A percentile compares a stretch with the other conserved stretches of the same genome.
Conservation (phyloP, 2,113 vertebrate genomes). For the Uropsilus gracilis region DNA sequence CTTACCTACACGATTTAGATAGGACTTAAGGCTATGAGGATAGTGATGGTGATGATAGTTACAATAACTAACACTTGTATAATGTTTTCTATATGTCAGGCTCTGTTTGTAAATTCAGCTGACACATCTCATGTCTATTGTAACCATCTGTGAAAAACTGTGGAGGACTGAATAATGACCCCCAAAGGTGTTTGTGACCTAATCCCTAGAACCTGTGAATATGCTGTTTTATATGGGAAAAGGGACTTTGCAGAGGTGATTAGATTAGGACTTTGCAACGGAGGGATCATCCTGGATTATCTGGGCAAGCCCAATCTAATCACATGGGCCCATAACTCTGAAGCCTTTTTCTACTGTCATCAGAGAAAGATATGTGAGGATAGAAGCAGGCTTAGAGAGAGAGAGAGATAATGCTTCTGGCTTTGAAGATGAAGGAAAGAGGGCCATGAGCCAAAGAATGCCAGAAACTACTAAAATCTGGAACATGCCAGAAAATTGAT, state of each 20-base stretch:
- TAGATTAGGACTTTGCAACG: not conserved
- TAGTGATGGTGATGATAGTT: not conserved
- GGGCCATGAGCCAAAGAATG: not conserved
- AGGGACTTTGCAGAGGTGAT: not conserved
- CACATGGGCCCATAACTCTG: not conserved
- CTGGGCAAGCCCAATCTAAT: no score
- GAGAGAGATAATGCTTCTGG: not conserved
- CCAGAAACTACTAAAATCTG: not conserved
- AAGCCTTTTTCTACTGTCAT: not conserved
- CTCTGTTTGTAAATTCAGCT: not conserved
- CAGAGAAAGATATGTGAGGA: not conserved
- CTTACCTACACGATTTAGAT: not conserved
- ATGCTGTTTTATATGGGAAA: not conserved
- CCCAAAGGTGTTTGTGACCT: not conserved
- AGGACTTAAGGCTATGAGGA: not conserved
- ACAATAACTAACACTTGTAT: not conserved
- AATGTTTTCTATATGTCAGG: not conserved
- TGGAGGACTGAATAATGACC: not conserved
- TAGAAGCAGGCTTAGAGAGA: not conserved
- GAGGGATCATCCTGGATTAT: not conserved
- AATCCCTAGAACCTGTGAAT: not conserved
- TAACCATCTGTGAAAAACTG: not conserved
- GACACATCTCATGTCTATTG: not conserved
- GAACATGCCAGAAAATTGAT: not conserved
- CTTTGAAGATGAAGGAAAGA: not conserved